Percentiles rank a stretch among this genome's conserved stretches.
Conservation (phyloP, 2,113 vertebrate genomes). For the Malurus elegans region DNA sequence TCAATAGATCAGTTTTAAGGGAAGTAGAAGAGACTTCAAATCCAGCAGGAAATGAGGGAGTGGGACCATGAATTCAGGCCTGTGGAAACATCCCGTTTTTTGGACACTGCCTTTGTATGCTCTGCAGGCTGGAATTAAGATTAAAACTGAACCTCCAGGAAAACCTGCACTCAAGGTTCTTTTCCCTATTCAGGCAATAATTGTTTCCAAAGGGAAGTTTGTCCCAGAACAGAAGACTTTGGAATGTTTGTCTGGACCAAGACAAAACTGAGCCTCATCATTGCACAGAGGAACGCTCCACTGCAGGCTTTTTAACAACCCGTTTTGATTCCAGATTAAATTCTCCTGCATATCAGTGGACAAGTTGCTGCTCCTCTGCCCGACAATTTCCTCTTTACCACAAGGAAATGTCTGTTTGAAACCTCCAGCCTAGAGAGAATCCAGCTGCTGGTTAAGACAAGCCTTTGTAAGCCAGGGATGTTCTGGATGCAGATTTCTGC, state of each 20-base stretch:
- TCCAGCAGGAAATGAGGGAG: background rate
- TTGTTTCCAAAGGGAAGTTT: background rate
- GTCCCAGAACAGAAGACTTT: background rate
- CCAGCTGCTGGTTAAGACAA: background rate
- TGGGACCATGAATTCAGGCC: background rate
- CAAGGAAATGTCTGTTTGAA: background rate
- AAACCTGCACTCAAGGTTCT: background rate
- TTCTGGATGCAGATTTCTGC: background rate
- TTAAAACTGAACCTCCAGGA: background rate
- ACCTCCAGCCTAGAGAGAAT: background rate
- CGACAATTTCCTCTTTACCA: background rate
- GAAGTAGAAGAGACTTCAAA: background rate
- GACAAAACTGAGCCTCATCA: background rate
- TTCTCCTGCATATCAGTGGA: background rate
- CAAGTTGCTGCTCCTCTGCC: background rate
- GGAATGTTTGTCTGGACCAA: background rate
- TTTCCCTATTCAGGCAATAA: background rate
- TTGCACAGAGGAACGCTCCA: background rate
- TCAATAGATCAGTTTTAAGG: background rate
- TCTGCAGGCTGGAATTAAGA: background rate
- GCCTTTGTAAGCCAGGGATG: background rate
- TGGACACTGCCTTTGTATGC: background rate
- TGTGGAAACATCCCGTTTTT: background rate
- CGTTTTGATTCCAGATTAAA: background rate
- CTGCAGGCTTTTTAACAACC: background rate